phyloP scores from a whole-genome alignment of 2,888 invertebrate genomes.

The Tubulanus polymorphus region DNA sequence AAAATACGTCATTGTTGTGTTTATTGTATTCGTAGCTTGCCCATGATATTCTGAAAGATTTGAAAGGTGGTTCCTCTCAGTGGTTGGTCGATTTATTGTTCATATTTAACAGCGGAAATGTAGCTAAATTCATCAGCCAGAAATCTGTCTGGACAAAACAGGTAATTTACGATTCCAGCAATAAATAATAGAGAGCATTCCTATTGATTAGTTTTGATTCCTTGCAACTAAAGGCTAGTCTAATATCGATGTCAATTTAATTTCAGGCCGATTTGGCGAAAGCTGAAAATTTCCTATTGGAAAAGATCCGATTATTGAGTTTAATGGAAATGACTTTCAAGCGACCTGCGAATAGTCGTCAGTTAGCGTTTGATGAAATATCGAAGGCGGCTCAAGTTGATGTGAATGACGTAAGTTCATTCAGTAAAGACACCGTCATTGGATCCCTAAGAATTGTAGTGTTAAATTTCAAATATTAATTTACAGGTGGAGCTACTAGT shows the following conservation, averaged over 20 bases:
- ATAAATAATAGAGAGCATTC: not conserved
- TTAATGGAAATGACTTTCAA: slow-evolving; percentile 99
- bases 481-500: slow-evolving; percentile 84
- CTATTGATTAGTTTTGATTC: too few species aligned
- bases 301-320: slow-evolving; percentile 92
- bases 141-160: slow-evolving; percentile 74
- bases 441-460: too few species aligned
- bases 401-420: slow-evolving; percentile 52
- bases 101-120: slow-evolving; percentile 55
- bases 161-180: slow-evolving; percentile 38
- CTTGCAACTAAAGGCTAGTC: too few species aligned
- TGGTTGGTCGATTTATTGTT: slow-evolving; percentile 77
- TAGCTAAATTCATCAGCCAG: slow-evolving; percentile 61
- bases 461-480: too few species aligned
- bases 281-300: slow-evolving; percentile 74
- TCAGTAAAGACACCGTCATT: too few species aligned
- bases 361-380: slow-evolving; percentile 86
- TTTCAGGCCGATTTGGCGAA: slow-evolving; percentile 75
- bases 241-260: slow-evolving; percentile 9
- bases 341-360: slow-evolving; percentile 79
- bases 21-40: slow-evolving; percentile 65
- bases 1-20: not conserved
- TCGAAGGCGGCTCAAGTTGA: slow-evolving; percentile 80
- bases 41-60: slow-evolving; percentile 84
- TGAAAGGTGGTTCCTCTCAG: slow-evolving; percentile 72